Base-by-base conservation (phyloP, 2,797 vertebrate genomes). In the Argentina silus region DNA sequence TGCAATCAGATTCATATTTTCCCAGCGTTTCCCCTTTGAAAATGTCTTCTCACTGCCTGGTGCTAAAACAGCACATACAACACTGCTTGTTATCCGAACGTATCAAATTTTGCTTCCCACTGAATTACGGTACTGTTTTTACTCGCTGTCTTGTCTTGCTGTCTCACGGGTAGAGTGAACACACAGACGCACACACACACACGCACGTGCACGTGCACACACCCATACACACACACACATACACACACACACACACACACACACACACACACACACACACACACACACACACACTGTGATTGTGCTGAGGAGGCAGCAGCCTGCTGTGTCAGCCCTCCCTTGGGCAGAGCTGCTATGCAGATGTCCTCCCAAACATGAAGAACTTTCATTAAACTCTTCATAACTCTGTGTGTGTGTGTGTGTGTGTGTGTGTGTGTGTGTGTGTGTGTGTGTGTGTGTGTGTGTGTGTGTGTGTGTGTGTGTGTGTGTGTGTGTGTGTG, bases 291-390 rank as follows among this genome's bases (percentile, higher is more conserved):
- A 42, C 23, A 69, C 27, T 84, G 86, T 83, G 83, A 81, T 85
- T 81, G 87, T 84, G 83, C 84, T 6, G 71, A 81, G 77, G 82
- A 89, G 88, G 87, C 85, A 6, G 61, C 17, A 6, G 79, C 85
- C 85, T 80, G 85, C 87, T 87, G 88, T 80, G 88, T 91, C 90
- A 90, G 89, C 88, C 88, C 43, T 91, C 87, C 90, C 88, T 42
- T 74, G 86, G 82, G 90, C 84, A 75, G 81, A 83, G 82, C 81
- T 12, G 80, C 87, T 81, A 86, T 89, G 87, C 87, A 90, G 84
- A 90, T 89, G 87, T 89, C 79, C 86, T 90, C 81, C 8, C 62
- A 83, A 88, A 87, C 83, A 61, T 10, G 77, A 69, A 71, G 85
- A 86, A 66, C 83, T 89, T 88, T 89, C 82, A 91, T 91, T 85